These are phyloP conservation scores for Bombus soroeensis DNA, from an alignment of 1,140 invertebrate genomes.

Conservation along the genomic window DNA sequence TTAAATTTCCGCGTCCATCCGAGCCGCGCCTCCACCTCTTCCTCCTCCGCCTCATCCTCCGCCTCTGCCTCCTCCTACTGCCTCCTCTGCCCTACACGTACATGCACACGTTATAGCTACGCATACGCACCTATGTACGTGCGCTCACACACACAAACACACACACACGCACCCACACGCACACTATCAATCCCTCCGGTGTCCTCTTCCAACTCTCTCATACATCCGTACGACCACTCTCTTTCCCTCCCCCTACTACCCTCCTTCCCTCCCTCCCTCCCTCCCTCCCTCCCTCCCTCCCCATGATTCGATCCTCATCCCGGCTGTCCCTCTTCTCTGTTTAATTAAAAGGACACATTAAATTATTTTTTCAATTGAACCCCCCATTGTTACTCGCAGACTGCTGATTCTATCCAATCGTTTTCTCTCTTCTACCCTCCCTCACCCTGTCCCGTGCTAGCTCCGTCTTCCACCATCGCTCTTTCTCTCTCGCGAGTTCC, in stretches of 20 bases:
- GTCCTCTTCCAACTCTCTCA: slow-evolving; percentile 61
- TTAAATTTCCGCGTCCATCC: slow-evolving; percentile 82
- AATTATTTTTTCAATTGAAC: slow-evolving; percentile 83
- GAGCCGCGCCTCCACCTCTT: slow-evolving; percentile 76
- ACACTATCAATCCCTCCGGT: neutral
- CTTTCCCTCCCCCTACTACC: slow-evolving; percentile 53
- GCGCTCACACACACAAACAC: neutral
- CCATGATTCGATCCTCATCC: slow-evolving; percentile 69
- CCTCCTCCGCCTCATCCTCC: slow-evolving; percentile 63
- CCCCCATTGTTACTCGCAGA: slow-evolving; percentile 82
- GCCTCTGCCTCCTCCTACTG: slow-evolving; percentile 61
- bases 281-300: slow-evolving; percentile 62
- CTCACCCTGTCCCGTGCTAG: slow-evolving; percentile 43
- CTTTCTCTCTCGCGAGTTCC: slow-evolving; percentile 28
- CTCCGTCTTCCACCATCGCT: slow-evolving; percentile 48
- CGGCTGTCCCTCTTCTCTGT: slow-evolving; percentile 78
- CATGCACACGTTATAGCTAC: neutral
- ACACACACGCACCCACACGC: neutral
- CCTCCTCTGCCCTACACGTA: slow-evolving; percentile 57
- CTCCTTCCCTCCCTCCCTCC: slow-evolving; percentile 61
- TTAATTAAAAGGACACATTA: slow-evolving; percentile 83
- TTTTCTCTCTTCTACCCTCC: slow-evolving; percentile 65
- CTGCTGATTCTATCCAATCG: slow-evolving; percentile 82
- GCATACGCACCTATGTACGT: neutral
- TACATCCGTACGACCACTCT: slow-evolving; percentile 62